Conservation (phyloP, 2,113 vertebrate genomes). For the Chamaea fasciata region DNA sequence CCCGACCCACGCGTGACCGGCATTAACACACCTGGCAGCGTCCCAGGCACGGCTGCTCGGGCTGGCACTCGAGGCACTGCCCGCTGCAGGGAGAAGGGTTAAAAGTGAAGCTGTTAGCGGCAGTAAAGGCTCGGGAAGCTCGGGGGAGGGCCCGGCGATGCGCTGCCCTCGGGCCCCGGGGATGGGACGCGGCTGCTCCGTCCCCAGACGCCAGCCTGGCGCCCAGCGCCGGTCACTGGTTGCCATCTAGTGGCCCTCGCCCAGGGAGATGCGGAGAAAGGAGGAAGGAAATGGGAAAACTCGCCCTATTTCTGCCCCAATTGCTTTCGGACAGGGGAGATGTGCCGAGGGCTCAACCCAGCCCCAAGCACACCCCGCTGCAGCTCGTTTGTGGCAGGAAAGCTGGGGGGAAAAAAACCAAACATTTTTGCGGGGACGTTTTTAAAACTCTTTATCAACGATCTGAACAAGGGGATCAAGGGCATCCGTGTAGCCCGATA, state of each 20-base stretch:
- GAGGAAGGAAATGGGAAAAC: not conserved
- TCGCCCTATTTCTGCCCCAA: not conserved
- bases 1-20: not conserved
- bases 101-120: fast-evolving
- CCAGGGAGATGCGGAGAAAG: not conserved
- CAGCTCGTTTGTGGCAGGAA: not conserved
- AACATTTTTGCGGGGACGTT: fast-evolving
- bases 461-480: not conserved
- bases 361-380: not conserved
- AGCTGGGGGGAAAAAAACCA: fast-evolving
- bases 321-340: not conserved
- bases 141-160: not conserved
- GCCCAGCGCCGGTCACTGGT: not conserved
- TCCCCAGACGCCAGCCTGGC: fast-evolving
- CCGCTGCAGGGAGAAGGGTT: fast-evolving
- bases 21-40: not conserved
- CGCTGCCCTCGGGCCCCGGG: not conserved
- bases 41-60: fast-evolving
- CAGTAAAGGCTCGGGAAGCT: not conserved
- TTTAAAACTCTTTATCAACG: not conserved
- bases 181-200: not conserved
- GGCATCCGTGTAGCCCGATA: not conserved
- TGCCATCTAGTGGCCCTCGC: not conserved
- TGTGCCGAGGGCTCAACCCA: not conserved
- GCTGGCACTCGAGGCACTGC: fast-evolving